Base-by-base conservation (phyloP, 2,797 vertebrate species). In the Epinephelus awoara region DNA sequence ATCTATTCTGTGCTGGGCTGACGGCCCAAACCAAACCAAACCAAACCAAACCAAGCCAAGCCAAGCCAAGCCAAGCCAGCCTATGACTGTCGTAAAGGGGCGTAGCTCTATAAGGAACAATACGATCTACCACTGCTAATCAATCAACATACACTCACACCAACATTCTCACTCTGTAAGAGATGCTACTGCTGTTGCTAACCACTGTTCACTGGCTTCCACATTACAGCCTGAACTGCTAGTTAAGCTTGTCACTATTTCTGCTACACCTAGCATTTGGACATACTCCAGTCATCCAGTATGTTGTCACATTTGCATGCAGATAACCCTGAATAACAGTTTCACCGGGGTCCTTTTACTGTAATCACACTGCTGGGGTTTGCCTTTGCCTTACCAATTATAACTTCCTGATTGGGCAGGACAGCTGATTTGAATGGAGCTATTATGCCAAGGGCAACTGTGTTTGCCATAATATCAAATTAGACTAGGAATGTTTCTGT, bases 381-480 rank as follows among this genome's bases (percentile, higher is more conserved):
- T 42, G 44, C 11, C 0, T 70, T 75, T 55, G 38, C 52, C 46
- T 54, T 25, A 65, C 61, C 47, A 71, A 58, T 54, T 52, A 65
- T 38, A 65, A 69, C 42, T 29, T 46, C 27, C 40, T 25, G 13
- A 72, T 23, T 62, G 56, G 63, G 29, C 13, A 61, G 42, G 57
- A 56, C 51, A 51, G 57, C 58, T 64, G 29, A 61, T 57, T 50
- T 63, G 19, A 68, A 63, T 68, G 40, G 63, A 72, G 63, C 63
- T 40, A 62, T 62, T 49, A 49, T 1, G 18, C 50, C 51, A 23
- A 52, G 40, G 29, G 63, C 40, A 49, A 67, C 21, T 56, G 63
- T 14, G 38, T 49, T 18, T 49, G 52, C n/a, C 17, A 58, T 27
- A 15, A 25, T 34, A 65, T 6, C 19, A 25, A 49, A 49, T 5